Conservation (phyloP, 1,140 invertebrate genomes). For the Zaprionus lachaisei region DNA sequence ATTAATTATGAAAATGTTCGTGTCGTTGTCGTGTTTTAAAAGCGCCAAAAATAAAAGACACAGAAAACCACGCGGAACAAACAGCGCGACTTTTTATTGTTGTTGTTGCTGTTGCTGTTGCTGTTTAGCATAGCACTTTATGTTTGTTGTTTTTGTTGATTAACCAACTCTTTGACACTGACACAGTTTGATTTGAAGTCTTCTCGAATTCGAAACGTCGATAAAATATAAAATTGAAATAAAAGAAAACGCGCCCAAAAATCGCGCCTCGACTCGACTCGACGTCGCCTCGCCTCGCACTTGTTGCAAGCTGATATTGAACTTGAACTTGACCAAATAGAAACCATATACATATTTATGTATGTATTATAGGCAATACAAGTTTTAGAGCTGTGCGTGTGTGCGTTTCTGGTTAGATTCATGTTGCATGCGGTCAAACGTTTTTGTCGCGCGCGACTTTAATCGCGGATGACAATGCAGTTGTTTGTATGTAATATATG, state of each 20-base stretch:
- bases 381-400: constrained; percentile 17
- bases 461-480: constrained; percentile 4
- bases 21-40: constrained; percentile 21
- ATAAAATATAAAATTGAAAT: constrained; percentile 8
- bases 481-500: background rate
- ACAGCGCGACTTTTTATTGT: constrained; percentile 53
- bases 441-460: constrained; percentile 32
- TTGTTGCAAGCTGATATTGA: constrained; percentile 25
- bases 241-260: constrained; percentile 22
- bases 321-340: constrained; percentile 69
- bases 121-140: constrained; percentile 72
- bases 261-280: constrained; percentile 2
- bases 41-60: constrained; percentile 9
- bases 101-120: constrained; percentile 10
- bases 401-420: background rate
- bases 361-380: constrained; percentile 19
- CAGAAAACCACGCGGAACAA: constrained; percentile 43
- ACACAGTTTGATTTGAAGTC: constrained; percentile 55
- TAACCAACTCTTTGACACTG: constrained; percentile 56
- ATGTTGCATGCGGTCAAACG: constrained; percentile 8
- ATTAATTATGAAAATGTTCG: constrained; percentile 57
- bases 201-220: constrained; percentile 48
- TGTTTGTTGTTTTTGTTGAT: constrained; percentile 47
- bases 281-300: background rate
- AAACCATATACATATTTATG: constrained; percentile 9